Evolutionary conservation across 2,113 vertebrate species (phyloP).

Genomic region (Ellobius talpinus): DNA sequence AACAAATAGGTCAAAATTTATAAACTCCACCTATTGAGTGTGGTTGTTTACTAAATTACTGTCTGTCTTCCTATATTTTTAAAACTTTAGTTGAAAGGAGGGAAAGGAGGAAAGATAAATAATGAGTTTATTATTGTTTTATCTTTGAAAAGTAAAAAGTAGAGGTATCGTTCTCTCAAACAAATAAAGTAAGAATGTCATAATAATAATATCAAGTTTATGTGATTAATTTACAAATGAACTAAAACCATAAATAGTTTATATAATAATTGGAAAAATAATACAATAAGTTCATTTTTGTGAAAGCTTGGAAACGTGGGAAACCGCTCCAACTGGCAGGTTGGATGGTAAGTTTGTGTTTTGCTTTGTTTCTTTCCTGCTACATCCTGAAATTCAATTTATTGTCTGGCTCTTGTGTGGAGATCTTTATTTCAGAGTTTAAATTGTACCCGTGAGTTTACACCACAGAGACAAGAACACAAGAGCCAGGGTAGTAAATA

Average conservation of each 20-base stretch:
- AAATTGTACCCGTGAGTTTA: neutral
- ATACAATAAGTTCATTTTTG: neutral
- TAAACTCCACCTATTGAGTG: neutral
- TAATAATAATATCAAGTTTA: conserved; percentile 1
- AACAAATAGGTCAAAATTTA: conserved; percentile 22
- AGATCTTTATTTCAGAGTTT: conserved; percentile 55
- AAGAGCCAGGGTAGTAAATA: rapidly evolving
- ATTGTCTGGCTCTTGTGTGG: neutral
- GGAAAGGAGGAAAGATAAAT: neutral
- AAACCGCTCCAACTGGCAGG: neutral
- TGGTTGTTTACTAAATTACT: neutral
- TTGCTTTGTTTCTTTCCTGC: neutral
- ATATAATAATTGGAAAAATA: neutral
- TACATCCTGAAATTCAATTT: neutral
- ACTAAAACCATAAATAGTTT: neutral
- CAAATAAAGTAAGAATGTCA: neutral
- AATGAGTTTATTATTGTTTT: conserved; percentile 41
- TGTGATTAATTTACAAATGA: neutral
- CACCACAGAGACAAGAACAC: neutral
- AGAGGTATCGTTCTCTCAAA: conserved; percentile 14
- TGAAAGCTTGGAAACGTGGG: neutral
- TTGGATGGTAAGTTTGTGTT: neutral
- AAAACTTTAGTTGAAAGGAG: conserved; percentile 54
- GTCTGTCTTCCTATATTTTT: conserved; percentile 26
- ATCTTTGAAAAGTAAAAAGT: neutral